These are phyloP conservation scores for Holacanthella duospinosa DNA, from an alignment of 2,888 invertebrate species.

Conservation along the genomic window DNA sequence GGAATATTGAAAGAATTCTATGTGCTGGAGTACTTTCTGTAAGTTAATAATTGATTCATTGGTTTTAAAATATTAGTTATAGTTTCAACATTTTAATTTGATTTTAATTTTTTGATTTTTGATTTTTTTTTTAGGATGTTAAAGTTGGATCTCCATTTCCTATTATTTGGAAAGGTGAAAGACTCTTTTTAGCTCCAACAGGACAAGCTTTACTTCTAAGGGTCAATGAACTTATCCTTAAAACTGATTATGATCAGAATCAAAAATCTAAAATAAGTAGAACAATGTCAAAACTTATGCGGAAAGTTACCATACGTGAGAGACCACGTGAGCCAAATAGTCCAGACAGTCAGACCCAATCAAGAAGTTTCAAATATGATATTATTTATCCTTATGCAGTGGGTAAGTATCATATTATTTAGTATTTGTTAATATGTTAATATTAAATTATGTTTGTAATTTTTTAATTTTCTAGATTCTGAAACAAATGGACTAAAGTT, in stretches of 20 bases:
- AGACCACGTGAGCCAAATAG: neutral
- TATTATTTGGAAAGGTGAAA: neutral
- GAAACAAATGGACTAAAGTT: neutral
- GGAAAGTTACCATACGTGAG: neutral
- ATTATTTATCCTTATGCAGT: neutral
- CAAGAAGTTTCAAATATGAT: neutral
- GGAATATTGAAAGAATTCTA: neutral
- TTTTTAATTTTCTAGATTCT: neutral
- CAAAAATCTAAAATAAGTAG: neutral
- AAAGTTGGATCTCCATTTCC: neutral
- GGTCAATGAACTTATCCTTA: slow-evolving; percentile 2
- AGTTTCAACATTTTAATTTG: neutral
- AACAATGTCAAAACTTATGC: neutral
- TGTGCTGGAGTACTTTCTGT: slow-evolving; percentile 1
- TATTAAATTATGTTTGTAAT: no score
- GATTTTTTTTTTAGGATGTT: neutral
- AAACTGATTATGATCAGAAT: neutral
- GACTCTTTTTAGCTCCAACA: neutral
- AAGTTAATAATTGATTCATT: neutral
- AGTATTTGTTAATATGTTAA: neutral
- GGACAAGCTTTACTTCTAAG: neutral
- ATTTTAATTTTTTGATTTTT: neutral
- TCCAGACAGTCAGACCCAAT: neutral
- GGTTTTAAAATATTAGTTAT: neutral
- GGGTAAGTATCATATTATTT: no score